A percentile compares a stretch with the other conserved stretches of the same genome.
phyloP scores from a whole-genome alignment of 1,140 invertebrate genomes.

The Scaptomyza graminum region DNA sequence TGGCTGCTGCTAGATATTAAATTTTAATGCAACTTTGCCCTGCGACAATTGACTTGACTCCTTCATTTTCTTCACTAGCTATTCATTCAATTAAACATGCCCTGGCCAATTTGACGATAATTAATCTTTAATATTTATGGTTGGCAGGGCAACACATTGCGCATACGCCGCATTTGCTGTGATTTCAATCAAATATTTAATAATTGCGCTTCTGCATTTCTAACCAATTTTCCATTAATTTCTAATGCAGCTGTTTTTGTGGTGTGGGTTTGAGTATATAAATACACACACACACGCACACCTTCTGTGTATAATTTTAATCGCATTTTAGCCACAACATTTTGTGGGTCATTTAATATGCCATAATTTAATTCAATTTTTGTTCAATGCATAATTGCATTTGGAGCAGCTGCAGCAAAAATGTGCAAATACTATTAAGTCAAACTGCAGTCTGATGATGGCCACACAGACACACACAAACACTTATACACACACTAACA shows the following conservation, averaged over 20 bases:
- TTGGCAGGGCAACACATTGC: slow-evolving; percentile 22
- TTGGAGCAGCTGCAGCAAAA: slow-evolving; percentile 48
- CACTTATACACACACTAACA: neutral
- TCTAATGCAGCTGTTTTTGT: slow-evolving; percentile 28
- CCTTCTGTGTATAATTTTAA: slow-evolving; percentile 26
- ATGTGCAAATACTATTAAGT: slow-evolving; percentile 61
- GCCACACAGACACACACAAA: slow-evolving; percentile 23
- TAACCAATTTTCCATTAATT: slow-evolving; percentile 15
- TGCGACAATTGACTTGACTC: neutral
- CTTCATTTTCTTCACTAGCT: neutral
- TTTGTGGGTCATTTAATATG: slow-evolving; percentile 43
- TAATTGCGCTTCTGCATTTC: slow-evolving; percentile 12
- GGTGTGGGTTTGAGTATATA: neutral
- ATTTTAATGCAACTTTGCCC: slow-evolving; percentile 23
- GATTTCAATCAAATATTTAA: slow-evolving; percentile 48
- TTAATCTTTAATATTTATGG: slow-evolving; percentile 57
- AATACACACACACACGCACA: neutral
- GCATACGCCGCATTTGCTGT: slow-evolving; percentile 42
- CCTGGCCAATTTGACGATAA: slow-evolving; percentile 5
- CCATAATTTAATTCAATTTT: slow-evolving; percentile 59
- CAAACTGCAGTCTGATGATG: slow-evolving; percentile 28
- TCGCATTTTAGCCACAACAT: slow-evolving; percentile 31
- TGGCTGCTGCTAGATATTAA: slow-evolving; percentile 11
- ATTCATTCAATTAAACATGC: slow-evolving; percentile 10
- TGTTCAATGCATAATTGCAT: slow-evolving; percentile 40